Conservation (phyloP, 2,113 vertebrate species). For the Progne subis region DNA sequence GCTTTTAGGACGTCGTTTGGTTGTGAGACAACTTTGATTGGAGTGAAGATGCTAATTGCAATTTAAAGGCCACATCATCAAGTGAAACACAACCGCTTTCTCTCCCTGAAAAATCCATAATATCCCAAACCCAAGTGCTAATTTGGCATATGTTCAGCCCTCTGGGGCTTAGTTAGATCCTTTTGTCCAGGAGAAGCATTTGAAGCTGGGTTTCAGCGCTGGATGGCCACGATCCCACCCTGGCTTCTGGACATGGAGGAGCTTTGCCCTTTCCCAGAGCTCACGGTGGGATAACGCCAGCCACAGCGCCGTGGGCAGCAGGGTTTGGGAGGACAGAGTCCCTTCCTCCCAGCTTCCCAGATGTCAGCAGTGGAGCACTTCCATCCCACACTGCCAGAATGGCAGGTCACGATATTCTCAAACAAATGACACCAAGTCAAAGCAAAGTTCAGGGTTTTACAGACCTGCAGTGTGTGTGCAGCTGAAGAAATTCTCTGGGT, state of each 20-base stretch:
- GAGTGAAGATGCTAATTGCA: not conserved
- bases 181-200: not conserved
- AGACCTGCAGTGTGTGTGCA: not conserved
- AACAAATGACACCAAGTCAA: not conserved
- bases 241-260: not conserved
- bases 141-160: not conserved
- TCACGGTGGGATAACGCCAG: not conserved
- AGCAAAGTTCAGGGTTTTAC: slow-evolving; percentile 19
- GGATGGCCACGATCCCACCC: not conserved
- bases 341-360: not conserved
- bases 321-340: rapidly evolving
- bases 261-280: not conserved
- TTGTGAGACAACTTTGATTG: not conserved
- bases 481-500: not conserved
- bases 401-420: not conserved
- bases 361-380: not conserved
- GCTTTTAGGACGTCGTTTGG: not conserved
- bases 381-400: not conserved
- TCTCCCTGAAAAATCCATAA: not conserved
- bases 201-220: not conserved
- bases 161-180: not conserved
- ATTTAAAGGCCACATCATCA: not conserved
- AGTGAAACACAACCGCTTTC: not conserved
- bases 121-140: not conserved
- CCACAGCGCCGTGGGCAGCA: not conserved